Percentiles rank a stretch among this genome's conserved stretches.
These are phyloP conservation scores for Lophura nycthemera DNA, from an alignment of 2,113 vertebrate species.

Conservation along the genomic window DNA sequence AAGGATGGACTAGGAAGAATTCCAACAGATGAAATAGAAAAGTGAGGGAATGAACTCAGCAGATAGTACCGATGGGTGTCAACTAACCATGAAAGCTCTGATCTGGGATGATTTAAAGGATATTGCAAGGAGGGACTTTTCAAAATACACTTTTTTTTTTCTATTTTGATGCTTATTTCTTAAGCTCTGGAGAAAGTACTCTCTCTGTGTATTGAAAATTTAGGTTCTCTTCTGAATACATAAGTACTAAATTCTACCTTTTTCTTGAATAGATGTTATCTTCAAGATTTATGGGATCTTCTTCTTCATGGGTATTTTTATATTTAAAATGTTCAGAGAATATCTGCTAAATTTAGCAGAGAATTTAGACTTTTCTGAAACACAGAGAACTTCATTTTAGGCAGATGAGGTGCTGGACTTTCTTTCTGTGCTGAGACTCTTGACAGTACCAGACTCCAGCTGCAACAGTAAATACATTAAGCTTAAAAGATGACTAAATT, in stretches of 20 bases:
- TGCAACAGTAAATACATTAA: conserved; percentile 35
- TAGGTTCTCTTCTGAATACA: not conserved
- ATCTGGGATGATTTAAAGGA: not conserved
- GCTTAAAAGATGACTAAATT: conserved; percentile 8
- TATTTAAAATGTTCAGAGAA: not conserved
- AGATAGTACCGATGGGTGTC: not conserved
- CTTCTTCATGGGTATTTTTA: not conserved
- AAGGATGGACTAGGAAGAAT: not conserved
- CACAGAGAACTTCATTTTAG: not conserved
- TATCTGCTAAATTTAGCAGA: not conserved
- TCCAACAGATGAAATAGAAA: not conserved
- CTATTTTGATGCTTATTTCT: not conserved
- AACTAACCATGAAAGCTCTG: not conserved
- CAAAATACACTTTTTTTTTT: not conserved
- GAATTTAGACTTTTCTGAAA: not conserved
- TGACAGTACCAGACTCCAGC: not conserved
- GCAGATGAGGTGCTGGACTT: not conserved
- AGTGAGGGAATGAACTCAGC: not conserved
- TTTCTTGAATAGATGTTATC: not conserved
- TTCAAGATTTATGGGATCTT: not conserved
- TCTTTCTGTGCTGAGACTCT: not conserved
- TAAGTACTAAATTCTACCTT: not conserved
- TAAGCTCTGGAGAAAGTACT: not conserved
- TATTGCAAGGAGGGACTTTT: not conserved
- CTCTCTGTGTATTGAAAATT: not conserved